Percentiles rank a stretch among this genome's conserved stretches.
These are phyloP conservation scores for Calameuta filiformis DNA, from an alignment of 2,888 invertebrate genomes.

Conservation along the genomic window DNA sequence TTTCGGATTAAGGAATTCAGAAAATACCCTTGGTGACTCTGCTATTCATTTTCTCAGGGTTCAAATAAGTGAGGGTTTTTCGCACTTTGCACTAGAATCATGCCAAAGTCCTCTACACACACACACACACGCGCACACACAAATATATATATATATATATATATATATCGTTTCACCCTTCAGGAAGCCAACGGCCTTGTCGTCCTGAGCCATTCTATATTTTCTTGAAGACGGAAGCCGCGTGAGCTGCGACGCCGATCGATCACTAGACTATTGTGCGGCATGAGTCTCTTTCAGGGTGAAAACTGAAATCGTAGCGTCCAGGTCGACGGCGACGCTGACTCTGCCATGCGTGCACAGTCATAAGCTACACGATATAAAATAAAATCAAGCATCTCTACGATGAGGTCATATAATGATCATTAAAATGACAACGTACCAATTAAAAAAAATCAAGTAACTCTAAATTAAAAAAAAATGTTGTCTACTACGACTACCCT, in stretches of 20 bases:
- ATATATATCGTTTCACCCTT: not conserved
- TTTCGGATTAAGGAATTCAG: constrained; percentile 18
- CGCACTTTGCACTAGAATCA: not conserved
- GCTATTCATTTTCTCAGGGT: not conserved
- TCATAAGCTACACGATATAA: not conserved
- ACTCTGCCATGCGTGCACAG: not conserved
- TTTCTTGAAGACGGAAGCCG: not conserved
- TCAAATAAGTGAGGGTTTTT: not conserved
- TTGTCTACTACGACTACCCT: not conserved
- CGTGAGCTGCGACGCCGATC: not conserved
- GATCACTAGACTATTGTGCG: constrained; percentile 2
- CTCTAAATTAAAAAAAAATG: not conserved
- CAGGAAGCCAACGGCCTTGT: not conserved
- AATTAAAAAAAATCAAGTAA: not conserved
- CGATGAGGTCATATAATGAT: not conserved
- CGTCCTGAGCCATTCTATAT: not conserved
- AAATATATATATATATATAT: not conserved
- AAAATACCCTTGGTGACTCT: not conserved
- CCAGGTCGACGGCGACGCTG: not conserved
- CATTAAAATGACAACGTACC: not conserved
- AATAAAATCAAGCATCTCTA: not conserved
- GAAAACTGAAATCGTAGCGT: not conserved
- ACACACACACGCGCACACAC: too few relatives aligned
- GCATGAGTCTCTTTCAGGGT: not conserved
- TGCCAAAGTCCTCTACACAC: too few relatives aligned